Evolutionary conservation across 2,888 invertebrate species (phyloP).

Genomic region (Ormyrus pomaceus): DNA sequence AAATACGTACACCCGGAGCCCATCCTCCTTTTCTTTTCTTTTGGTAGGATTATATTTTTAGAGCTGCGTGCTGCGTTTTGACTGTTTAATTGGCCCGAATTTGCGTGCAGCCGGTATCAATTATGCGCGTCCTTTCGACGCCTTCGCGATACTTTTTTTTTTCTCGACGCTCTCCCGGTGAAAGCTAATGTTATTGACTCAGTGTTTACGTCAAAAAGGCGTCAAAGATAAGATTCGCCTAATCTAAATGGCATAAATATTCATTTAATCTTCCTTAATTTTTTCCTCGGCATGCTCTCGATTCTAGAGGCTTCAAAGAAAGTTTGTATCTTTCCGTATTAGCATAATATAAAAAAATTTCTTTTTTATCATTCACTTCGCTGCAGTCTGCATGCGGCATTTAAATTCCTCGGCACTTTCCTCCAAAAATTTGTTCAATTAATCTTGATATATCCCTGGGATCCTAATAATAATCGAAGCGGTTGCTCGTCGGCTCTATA

Average conservation of each 20-base stretch:
- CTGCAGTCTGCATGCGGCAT: no score
- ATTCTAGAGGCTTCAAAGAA: not conserved
- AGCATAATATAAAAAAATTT: no score
- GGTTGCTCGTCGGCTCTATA: no score
- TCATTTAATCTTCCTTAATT: slow-evolving; percentile 28
- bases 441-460: no score
- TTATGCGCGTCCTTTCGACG: not conserved
- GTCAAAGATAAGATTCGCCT: slow-evolving; percentile 40
- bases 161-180: not conserved
- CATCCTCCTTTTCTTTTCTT: not conserved
- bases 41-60: slow-evolving; percentile 20
- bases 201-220: slow-evolving; percentile 32
- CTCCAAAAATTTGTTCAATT: no score
- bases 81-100: slow-evolving; percentile 31
- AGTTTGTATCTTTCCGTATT: no score
- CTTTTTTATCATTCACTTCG: no score
- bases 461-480: no score
- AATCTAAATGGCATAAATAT: slow-evolving; percentile 35
- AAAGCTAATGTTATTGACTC: slow-evolving; percentile 9
- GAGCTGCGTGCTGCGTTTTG: not conserved
- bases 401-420: no score
- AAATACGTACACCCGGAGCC: not conserved
- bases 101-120: not conserved
- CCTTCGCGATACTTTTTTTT: not conserved
- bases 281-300: slow-evolving; percentile 9